Evolutionary conservation across 2,888 invertebrate species (phyloP), one percentile per base, ranked within the genome.

Genomic region (Phyto melanocephala): DNA sequence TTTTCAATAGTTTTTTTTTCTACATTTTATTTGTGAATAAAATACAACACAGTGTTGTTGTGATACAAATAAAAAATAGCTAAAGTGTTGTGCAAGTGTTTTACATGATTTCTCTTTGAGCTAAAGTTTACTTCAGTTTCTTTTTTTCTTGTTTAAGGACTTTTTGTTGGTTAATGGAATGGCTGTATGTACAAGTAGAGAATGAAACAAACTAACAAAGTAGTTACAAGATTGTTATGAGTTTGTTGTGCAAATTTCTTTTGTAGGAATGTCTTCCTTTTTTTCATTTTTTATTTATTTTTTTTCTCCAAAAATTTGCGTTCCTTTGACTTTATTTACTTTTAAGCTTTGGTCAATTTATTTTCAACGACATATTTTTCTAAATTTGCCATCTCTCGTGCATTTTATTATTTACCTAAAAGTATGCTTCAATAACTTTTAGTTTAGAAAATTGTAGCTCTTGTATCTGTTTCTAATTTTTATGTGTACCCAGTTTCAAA

Each of bases 371-470:
- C 40, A 35, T 54, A 35, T 54, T 47, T 65, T 37, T 58, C 47
- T 17, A 77, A 62, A 52, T 62, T 35, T 67, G 45, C 28, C 3
- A 6, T 8, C 11, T 50, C 13, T 17, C 42, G 17, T 24, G 5
- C 65, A 35, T 56, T 75, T 67, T 58, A 56, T 22, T 71, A 65
- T 76, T 75, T 77, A 67, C 76, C 81, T 77, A 54, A 81, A 81
- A 77, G 71, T 76, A 81, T 81, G 81, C 81, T 77, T 52, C 81
- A 70, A 63, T 70, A 70, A 75, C 63, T 80, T 70, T 80, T 58
- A 76, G 45, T 79, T 67, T 56, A 50, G 35, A 50, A 67, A 79
- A 28, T 58, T 67, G 67, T 54, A 33, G 33, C 58, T n/a, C n/a
- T 54, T 65, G 78, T 71, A 65, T 72, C 60, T 74, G 35, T 67